Conservation (phyloP, 2,113 vertebrate genomes). For the Mirounga angustirostris region DNA sequence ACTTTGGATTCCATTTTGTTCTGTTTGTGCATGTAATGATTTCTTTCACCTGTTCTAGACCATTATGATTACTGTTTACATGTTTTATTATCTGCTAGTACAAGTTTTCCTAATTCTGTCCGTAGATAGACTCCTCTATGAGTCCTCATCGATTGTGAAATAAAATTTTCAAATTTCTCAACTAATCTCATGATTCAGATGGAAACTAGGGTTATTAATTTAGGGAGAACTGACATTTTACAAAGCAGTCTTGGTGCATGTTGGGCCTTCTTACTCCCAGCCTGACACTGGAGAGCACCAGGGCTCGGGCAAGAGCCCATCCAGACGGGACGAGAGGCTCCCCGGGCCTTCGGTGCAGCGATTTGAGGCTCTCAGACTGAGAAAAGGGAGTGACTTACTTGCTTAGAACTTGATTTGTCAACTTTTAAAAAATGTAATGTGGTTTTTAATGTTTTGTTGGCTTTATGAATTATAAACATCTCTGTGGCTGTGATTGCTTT, state of each 20-base stretch:
- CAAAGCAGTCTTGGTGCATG: no score
- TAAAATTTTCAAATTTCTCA: not conserved
- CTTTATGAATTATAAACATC: not conserved
- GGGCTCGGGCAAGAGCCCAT: no score
- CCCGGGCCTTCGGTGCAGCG: rapidly evolving
- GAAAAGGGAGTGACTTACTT: no score
- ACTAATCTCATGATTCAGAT: not conserved
- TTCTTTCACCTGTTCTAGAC: not conserved
- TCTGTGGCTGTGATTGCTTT: not conserved
- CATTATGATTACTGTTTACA: not conserved
- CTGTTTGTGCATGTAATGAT: not conserved
- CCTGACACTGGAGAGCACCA: rapidly evolving
- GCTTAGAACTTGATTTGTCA: not conserved
- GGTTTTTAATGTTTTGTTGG: not conserved
- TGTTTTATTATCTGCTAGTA: not conserved
- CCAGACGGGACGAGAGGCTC: no score
- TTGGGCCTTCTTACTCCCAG: not conserved
- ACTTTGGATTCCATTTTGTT: not conserved
- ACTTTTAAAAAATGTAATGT: not conserved
- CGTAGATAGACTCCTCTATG: not conserved
- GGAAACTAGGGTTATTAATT: not conserved
- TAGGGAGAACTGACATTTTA: not conserved
- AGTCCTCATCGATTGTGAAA: not conserved
- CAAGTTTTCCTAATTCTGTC: not conserved
- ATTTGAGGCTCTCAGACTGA: not conserved